These are phyloP conservation scores for Xestoiulus laeticollis DNA, from an alignment of 2,888 invertebrate species.

Conservation along the genomic window DNA sequence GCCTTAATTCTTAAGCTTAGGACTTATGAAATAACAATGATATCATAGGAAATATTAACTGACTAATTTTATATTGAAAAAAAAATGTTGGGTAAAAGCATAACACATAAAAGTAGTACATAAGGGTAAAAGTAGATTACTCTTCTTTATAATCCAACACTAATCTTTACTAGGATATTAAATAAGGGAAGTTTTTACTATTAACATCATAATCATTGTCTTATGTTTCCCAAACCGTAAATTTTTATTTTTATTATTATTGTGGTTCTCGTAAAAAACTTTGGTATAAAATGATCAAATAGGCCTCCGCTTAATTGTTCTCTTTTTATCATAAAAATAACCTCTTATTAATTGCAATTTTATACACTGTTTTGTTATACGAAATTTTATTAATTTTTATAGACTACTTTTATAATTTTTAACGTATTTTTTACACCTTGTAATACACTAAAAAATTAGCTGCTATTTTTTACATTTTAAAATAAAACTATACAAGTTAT, in stretches of 20 bases:
- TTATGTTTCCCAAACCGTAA: slow-evolving; percentile 8
- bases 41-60: neutral
- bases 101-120: too few species aligned
- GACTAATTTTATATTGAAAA: neutral
- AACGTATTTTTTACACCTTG: too few species aligned
- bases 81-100: neutral
- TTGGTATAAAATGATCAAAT: neutral
- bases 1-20: neutral
- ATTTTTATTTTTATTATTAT: slow-evolving; percentile 17
- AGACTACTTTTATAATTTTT: too few species aligned
- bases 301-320: neutral
- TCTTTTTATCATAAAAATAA: neutral
- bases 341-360: neutral
- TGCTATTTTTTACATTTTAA: neutral
- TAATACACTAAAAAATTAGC: too few species aligned
- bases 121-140: neutral
- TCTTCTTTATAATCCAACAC: neutral
- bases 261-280: slow-evolving; percentile 7
- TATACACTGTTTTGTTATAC: neutral
- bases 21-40: neutral
- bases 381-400: neutral
- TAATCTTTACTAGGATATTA: slow-evolving; percentile 17
- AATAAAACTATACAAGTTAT: neutral
- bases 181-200: neutral
- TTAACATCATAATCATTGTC: neutral